Evolutionary conservation across 2,113 vertebrate species (phyloP).

Genomic region (Rostratula benghalensis): DNA sequence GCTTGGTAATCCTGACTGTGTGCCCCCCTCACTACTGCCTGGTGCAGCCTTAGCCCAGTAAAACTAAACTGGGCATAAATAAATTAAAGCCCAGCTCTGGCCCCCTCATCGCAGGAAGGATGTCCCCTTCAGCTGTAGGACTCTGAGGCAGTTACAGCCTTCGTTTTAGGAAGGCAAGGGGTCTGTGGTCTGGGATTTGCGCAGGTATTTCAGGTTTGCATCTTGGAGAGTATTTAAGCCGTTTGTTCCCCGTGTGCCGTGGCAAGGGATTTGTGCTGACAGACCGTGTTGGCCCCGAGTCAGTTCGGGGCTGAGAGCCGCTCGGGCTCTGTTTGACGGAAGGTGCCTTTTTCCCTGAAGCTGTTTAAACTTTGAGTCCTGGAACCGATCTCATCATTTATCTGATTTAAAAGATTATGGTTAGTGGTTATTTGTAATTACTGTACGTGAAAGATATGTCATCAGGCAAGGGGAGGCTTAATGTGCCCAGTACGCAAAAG

Average conservation of each 20-base stretch:
- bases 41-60: not conserved
- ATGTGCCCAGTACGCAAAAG: not conserved
- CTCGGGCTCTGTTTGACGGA: not conserved
- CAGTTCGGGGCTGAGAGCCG: rapidly evolving
- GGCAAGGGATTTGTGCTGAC: not conserved
- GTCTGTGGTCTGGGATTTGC: not conserved
- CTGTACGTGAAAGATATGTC: not conserved
- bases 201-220: not conserved
- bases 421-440: slow-evolving; percentile 9
- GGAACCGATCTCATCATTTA: not conserved
- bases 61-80: not conserved
- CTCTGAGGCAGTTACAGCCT: not conserved
- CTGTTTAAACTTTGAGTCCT: not conserved
- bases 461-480: not conserved
- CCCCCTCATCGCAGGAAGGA: not conserved
- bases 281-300: not conserved
- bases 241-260: not conserved
- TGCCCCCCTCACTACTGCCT: rapidly evolving
- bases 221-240: not conserved
- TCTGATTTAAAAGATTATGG: not conserved
- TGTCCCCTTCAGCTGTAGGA: not conserved
- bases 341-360: not conserved
- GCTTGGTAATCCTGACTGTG: not conserved
- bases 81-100: not conserved
- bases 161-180: not conserved